Percentiles rank a stretch among this genome's conserved stretches.
Evolutionary conservation across 2,888 invertebrate genomes (phyloP).

Genomic region (Candidula unifasciata): DNA sequence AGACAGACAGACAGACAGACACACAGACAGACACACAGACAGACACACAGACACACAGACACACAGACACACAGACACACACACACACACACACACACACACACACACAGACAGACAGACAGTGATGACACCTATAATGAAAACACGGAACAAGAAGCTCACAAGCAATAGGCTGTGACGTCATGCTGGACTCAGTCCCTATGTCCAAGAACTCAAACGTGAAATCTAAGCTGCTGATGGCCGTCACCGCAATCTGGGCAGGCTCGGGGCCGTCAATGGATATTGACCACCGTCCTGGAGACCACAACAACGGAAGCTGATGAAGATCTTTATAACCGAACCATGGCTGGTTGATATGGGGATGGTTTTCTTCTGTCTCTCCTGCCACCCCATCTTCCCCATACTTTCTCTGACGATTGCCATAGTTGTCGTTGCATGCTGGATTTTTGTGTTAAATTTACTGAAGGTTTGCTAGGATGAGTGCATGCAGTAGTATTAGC

Average conservation of each 20-base stretch:
- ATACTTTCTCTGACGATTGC: too few species aligned
- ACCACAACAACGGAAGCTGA: neutral
- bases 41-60: neutral
- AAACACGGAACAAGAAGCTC: neutral
- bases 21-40: neutral
- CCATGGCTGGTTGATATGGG: too few species aligned
- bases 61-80: neutral
- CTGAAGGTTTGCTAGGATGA: too few species aligned
- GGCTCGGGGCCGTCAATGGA: neutral
- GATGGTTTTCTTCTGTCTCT: too few species aligned
- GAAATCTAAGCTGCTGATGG: slow-evolving; percentile 4
- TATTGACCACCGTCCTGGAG: slow-evolving; percentile 7
- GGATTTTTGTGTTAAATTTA: too few species aligned
- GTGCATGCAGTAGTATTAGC: too few species aligned
- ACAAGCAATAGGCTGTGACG: slow-evolving; percentile 18
- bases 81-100: neutral
- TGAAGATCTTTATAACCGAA: too few species aligned
- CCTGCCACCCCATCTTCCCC: too few species aligned
- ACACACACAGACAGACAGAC: neutral
- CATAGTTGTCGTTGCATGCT: too few species aligned
- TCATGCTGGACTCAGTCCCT: neutral
- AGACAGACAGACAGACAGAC: neutral
- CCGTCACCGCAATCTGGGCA: neutral
- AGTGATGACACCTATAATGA: too few species aligned
- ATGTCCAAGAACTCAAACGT: slow-evolving; percentile 18